Evolutionary conservation across 2,797 vertebrate genomes (phyloP).

Genomic region (Mareca penelope): DNA sequence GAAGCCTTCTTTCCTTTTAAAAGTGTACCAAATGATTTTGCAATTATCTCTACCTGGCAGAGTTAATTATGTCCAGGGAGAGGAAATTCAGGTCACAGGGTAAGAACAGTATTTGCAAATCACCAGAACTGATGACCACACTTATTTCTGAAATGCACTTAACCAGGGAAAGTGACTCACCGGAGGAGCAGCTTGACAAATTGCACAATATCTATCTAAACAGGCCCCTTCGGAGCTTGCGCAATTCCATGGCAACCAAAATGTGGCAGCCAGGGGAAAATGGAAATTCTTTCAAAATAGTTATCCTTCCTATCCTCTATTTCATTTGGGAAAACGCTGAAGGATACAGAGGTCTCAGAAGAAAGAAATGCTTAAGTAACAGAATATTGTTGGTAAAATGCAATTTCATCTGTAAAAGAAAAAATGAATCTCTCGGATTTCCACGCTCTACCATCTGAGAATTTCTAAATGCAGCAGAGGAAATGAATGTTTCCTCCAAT

Average conservation of each 20-base stretch:
- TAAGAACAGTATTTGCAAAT: conserved; percentile 27
- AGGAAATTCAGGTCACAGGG: conserved; percentile 31
- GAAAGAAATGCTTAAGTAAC: neutral
- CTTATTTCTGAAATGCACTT: conserved; percentile 37
- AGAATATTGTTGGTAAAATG: neutral
- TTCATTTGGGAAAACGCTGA: conserved; percentile 17
- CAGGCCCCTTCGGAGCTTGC: conserved; percentile 12
- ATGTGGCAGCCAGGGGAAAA: conserved; percentile 32
- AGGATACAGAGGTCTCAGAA: neutral
- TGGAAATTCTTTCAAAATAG: conserved; percentile 53
- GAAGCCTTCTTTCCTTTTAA: neutral
- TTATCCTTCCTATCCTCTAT: neutral
- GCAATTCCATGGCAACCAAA: conserved; percentile 60
- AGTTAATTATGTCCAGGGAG: conserved; percentile 58
- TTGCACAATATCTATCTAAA: conserved; percentile 37
- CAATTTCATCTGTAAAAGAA: neutral
- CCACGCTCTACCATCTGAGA: neutral
- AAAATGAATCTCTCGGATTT: neutral
- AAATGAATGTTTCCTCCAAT: neutral
- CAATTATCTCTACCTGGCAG: conserved; percentile 43
- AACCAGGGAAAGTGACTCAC: conserved; percentile 52
- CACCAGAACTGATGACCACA: conserved; percentile 51
- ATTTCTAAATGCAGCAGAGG: neutral
- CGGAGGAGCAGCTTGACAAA: conserved; percentile 60
- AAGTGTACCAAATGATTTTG: neutral